Base-by-base conservation (phyloP, 2,888 invertebrate genomes). In the Onthophagus sagittarius region DNA sequence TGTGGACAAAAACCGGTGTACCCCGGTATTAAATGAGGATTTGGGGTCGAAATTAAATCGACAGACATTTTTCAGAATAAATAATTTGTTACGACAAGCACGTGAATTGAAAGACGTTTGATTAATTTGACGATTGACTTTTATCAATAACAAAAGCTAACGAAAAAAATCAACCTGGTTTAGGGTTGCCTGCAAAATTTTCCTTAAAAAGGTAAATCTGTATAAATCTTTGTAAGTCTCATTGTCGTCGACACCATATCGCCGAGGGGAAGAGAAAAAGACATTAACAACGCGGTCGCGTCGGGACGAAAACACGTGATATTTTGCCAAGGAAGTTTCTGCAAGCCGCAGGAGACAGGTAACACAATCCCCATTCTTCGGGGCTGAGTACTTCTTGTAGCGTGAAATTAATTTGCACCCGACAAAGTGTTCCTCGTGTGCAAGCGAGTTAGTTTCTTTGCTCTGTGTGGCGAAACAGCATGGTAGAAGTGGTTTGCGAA, bases 1-100 rank as follows among this genome's bases (percentile, higher is more conserved):
- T 93, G 92, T 0, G 93, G 93, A 80, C 92, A 92, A 80, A 92
- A 92, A 62, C 94, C 94, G 1, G 93, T 91, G 83, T 94, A 94
- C 92, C 93, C 93, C 69, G 93, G 93, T 76, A 93, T 89, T 76
- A 90, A 90, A 84, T 93, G 92, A 0, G 93, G 93, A 80, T 92
- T 90, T 39, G 92, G 90, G 33, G 92, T 91, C 5, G 85, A 83
- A 79, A 90, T 88, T 79, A 90, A 85, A 81, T 89, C 89, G 67
- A 79, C 76, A 39, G 80, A 78, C 80, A 80, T 80, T 75, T 72
- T 78, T 72, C 71, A 72, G 15, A 72, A 62, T n/a, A 14, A 62
- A 72, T 71, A 72, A 70, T 71, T 62, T 9, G 2, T 53, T 7
- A 53, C 9, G 39, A 23, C 23, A 11, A 11, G 39, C 39, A 53